phyloP scores from a whole-genome alignment of 2,888 invertebrate species.

The Dasysyrphus albostriatus region DNA sequence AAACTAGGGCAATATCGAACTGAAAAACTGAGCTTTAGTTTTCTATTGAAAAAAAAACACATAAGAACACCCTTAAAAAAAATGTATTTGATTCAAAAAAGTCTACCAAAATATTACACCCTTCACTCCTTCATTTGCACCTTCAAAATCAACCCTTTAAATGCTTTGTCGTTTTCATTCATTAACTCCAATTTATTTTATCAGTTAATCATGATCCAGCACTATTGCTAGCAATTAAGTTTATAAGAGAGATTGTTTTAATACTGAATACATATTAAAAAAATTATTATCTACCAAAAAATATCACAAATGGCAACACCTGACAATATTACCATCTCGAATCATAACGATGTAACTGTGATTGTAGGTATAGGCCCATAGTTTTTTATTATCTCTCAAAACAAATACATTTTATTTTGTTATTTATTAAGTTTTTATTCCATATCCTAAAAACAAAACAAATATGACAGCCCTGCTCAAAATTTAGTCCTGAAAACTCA shows the following conservation, averaged over 20 bases:
- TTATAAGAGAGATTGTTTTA: constrained; percentile 31
- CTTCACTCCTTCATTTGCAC: constrained; percentile 18
- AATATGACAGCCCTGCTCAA: constrained; percentile 77
- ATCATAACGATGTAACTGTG: constrained; percentile 63
- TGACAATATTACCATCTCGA: constrained; percentile 72
- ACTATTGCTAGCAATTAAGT: constrained; percentile 18
- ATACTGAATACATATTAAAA: neutral
- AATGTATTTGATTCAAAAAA: too few relatives aligned
- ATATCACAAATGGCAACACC: constrained; percentile 55
- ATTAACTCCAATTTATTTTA: constrained; percentile 32
- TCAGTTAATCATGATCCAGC: neutral
- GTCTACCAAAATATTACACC: neutral
- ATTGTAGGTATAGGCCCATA: constrained; percentile 22
- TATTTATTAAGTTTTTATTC: constrained; percentile 36
- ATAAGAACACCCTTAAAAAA: too few relatives aligned
- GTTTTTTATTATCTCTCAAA: neutral
- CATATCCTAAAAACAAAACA: constrained; percentile 13
- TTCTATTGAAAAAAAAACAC: too few relatives aligned
- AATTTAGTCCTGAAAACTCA: constrained; percentile 65
- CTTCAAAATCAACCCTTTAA: neutral
- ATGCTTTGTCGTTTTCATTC: constrained; percentile 40
- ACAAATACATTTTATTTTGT: constrained; percentile 22
- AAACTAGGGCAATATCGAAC: too few relatives aligned
- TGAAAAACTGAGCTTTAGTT: too few relatives aligned
- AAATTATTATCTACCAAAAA: constrained; percentile 3